Percentiles rank a stretch among this genome's conserved stretches.
phyloP scores from a whole-genome alignment of 2,797 vertebrate species.

The Falco cherrug region DNA sequence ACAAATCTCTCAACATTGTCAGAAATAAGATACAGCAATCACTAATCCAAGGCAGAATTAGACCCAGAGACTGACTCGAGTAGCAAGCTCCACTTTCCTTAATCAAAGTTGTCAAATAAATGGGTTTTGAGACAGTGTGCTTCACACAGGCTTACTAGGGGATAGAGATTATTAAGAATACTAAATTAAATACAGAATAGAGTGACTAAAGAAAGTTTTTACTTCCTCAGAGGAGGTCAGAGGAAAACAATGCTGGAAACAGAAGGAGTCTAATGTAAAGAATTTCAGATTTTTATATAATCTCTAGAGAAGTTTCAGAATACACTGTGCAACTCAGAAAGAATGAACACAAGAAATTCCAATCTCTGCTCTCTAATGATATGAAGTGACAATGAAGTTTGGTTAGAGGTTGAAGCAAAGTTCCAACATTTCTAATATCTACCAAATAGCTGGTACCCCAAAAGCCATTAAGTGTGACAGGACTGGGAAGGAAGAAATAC shows the following conservation, averaged over 20 bases:
- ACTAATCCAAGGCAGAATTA: neutral
- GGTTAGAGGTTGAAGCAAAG: neutral
- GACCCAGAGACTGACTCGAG: neutral
- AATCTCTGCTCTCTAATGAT: neutral
- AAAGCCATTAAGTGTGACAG: neutral
- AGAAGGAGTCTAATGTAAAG: neutral
- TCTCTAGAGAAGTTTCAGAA: neutral
- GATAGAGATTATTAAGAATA: neutral
- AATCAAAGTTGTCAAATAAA: neutral
- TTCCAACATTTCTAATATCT: neutral
- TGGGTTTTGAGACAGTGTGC: neutral
- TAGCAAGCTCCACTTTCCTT: neutral
- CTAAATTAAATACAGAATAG: neutral
- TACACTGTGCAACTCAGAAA: neutral
- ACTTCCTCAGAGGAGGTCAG: neutral
- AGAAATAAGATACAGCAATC: neutral
- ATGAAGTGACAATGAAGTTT: neutral
- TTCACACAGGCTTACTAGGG: neutral
- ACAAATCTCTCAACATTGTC: neutral
- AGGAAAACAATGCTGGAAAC: neutral
- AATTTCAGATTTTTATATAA: neutral
- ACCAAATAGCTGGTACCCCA: neutral
- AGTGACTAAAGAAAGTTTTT: neutral
- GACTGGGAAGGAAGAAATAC: neutral
- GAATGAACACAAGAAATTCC: neutral